Evolutionary conservation across 2,888 invertebrate genomes (phyloP).

Genomic region (Aricia artaxerxes): DNA sequence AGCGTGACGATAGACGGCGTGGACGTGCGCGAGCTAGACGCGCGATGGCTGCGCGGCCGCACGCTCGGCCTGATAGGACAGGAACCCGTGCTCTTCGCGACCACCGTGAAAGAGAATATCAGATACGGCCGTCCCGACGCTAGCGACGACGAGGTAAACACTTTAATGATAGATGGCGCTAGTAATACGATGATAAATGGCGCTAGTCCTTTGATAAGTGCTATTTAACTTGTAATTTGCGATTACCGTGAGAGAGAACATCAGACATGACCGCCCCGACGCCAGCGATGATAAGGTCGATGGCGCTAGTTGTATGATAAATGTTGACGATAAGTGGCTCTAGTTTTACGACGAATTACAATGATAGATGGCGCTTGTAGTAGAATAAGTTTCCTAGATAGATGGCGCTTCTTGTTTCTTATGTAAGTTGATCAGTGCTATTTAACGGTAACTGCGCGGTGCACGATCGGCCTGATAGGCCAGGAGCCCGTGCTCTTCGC

Average conservation of each 20-base stretch:
- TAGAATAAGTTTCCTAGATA: constrained; percentile 60
- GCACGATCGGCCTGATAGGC: constrained; percentile 78
- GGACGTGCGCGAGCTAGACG: constrained; percentile 86
- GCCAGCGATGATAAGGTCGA: constrained; percentile 85
- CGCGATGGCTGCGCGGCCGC: constrained; percentile 91
- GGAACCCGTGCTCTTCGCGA: constrained; percentile 96
- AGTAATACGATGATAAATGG: constrained; percentile 45
- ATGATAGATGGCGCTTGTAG: background rate
- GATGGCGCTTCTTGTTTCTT: constrained; percentile 82
- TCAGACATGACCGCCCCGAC: constrained; percentile 90
- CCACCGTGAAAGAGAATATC: constrained; percentile 95
- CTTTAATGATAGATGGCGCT: background rate
- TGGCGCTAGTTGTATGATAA: background rate
- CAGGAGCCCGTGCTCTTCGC: constrained; percentile 98
- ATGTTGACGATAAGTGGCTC: background rate
- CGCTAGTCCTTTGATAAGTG: too few relatives aligned
- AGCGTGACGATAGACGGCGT: constrained; percentile 87
- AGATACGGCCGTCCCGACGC: constrained; percentile 90
- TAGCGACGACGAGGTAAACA: constrained; percentile 82
- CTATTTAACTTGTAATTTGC: constrained; percentile 81
- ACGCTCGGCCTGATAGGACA: constrained; percentile 94
- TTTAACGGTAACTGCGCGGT: constrained; percentile 62
- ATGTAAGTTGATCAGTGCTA: constrained; percentile 82
- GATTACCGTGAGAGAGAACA: constrained; percentile 92
- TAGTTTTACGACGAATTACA: background rate